These are phyloP conservation scores for Perognathus longimembris DNA, from an alignment of 2,113 vertebrate species.

Conservation along the genomic window DNA sequence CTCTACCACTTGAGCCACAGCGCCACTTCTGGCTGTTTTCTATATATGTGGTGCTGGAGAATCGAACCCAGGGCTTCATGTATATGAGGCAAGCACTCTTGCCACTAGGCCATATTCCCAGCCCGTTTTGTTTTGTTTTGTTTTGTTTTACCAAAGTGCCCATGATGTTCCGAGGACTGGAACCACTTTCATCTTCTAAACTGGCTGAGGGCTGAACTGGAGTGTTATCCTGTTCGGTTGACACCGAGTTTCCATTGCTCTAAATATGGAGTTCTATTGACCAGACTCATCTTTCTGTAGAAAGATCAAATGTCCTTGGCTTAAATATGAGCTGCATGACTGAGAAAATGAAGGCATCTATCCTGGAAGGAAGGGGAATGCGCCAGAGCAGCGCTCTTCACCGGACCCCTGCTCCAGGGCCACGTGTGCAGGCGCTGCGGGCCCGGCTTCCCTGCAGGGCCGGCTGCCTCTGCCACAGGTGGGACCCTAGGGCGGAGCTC, in stretches of 20 bases:
- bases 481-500: no score
- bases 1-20: no score
- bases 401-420: not conserved
- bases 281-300: conserved; percentile 8
- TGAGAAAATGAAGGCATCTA: conserved; percentile 8
- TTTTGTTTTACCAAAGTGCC: not conserved
- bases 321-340: conserved; percentile 27
- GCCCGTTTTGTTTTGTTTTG: no score
- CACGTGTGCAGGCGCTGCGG: not conserved
- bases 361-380: conserved; percentile 1
- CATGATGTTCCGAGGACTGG: not conserved
- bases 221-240: not conserved
- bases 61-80: no score
- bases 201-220: not conserved
- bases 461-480: no score
- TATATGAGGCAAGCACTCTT: no score
- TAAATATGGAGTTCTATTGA: not conserved
- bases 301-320: not conserved
- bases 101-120: no score
- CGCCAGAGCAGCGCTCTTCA: not conserved
- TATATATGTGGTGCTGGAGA: no score
- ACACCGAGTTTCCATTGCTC: not conserved
- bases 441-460: not conserved
- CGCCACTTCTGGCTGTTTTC: no score
- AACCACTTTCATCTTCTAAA: not conserved